phyloP scores from a whole-genome alignment of 2,888 invertebrate genomes.

The Agrochola lota region DNA sequence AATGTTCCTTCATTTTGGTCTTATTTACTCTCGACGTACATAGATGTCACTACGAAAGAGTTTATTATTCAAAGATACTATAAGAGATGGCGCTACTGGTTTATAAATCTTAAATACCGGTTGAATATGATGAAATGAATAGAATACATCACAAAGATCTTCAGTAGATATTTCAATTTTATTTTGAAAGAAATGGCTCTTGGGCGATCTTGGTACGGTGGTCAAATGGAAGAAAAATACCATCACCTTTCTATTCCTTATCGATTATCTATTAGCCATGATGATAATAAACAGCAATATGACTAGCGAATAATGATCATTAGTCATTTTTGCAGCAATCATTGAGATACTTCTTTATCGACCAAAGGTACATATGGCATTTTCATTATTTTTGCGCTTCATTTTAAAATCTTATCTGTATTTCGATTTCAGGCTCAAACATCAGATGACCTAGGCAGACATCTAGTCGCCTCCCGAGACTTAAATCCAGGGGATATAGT shows the following conservation, averaged over 20 bases:
- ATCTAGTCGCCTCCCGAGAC: constrained; percentile 92
- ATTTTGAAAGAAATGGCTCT: background rate
- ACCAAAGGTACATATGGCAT: too few relatives aligned
- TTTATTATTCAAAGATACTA: background rate
- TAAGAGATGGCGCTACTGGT: constrained; percentile 24
- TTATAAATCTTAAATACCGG: background rate
- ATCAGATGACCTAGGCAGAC: constrained; percentile 91
- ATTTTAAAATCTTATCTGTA: background rate
- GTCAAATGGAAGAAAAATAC: background rate
- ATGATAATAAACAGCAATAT: background rate
- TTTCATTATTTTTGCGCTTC: background rate
- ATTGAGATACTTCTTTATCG: background rate
- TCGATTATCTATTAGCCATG: background rate
- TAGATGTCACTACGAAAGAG: constrained; percentile 25
- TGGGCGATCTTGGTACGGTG: background rate
- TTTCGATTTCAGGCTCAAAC: constrained; percentile 83
- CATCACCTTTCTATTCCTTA: background rate
- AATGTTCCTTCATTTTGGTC: background rate
- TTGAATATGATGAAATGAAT: background rate
- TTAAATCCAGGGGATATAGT: constrained; percentile 91
- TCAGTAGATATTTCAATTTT: background rate
- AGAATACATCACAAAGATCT: too few relatives aligned
- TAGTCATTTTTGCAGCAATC: background rate
- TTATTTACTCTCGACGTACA: background rate
- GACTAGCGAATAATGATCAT: background rate